Percentiles rank a stretch among this genome's conserved stretches.
Evolutionary conservation across 1,140 invertebrate genomes (phyloP).

Genomic region (Drosophila elegans): DNA sequence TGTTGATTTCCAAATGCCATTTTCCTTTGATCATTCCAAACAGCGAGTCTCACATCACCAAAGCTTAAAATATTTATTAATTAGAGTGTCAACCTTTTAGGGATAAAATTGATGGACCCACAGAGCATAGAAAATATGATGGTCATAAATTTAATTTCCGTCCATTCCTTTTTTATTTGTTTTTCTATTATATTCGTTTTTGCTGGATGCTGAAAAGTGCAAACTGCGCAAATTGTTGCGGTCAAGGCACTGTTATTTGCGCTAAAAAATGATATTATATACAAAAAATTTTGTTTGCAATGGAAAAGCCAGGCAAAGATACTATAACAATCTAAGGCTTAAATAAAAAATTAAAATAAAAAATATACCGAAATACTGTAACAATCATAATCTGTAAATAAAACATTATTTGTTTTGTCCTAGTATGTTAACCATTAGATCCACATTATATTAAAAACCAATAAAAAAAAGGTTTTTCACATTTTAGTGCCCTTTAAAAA

Average conservation of each 20-base stretch:
- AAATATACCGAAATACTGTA: no score
- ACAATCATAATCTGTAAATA: no score
- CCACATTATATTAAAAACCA: no score
- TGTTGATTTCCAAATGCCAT: background rate
- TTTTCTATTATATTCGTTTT: background rate
- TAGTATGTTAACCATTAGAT: no score
- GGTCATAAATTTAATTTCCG: slow-evolving; percentile 37
- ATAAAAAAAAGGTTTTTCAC: background rate
- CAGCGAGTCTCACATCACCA: no score
- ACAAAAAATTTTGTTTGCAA: no score
- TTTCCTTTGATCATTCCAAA: background rate
- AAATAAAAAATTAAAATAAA: no score
- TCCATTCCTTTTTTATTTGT: slow-evolving; percentile 9
- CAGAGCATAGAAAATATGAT: slow-evolving; percentile 26
- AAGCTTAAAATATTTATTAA: background rate
- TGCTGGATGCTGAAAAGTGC: background rate
- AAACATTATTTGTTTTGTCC: no score
- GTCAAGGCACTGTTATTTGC: background rate
- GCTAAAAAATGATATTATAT: no score
- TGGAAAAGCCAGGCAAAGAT: no score
- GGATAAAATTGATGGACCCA: slow-evolving; percentile 19
- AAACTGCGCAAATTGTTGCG: background rate
- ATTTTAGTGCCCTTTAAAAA: background rate
- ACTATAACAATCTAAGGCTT: no score
- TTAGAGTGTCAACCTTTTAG: background rate